Conservation (phyloP, 1,140 invertebrate genomes). For the Drosophila pandora region DNA sequence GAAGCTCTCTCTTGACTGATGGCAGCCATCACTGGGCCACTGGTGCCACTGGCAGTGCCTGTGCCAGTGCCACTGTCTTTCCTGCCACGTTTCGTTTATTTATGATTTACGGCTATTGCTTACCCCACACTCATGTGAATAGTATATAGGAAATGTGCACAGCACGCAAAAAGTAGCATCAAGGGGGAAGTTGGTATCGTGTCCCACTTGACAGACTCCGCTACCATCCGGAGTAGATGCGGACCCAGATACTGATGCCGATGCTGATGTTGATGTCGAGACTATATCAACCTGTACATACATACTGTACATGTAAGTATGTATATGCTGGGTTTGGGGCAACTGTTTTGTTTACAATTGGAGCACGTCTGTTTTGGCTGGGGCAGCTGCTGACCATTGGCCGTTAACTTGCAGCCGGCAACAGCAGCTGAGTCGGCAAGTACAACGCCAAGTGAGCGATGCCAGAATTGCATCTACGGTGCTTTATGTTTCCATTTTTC, state of each 20-base stretch:
- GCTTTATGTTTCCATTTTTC: slow-evolving; percentile 2
- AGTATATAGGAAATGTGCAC: slow-evolving; percentile 57
- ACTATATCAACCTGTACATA: slow-evolving; percentile 8
- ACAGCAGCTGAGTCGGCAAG: slow-evolving; percentile 38
- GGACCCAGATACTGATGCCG: slow-evolving; percentile 21
- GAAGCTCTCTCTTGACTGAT: slow-evolving; percentile 48
- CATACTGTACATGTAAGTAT: not conserved
- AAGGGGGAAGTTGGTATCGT: slow-evolving; percentile 27
- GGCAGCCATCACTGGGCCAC: slow-evolving; percentile 39
- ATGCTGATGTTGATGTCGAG: slow-evolving; percentile 10
- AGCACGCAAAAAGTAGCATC: slow-evolving; percentile 49
- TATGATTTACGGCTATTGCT: slow-evolving; percentile 62
- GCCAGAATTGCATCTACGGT: not conserved
- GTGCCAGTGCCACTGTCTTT: not conserved
- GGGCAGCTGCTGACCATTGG: slow-evolving; percentile 63
- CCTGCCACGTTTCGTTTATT: slow-evolving; percentile 22
- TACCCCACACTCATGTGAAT: not conserved
- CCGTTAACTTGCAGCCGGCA: slow-evolving; percentile 65
- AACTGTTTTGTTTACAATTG: slow-evolving; percentile 75
- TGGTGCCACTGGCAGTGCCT: slow-evolving; percentile 8
- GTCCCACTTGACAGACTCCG: slow-evolving; percentile 51
- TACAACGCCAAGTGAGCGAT: slow-evolving; percentile 32
- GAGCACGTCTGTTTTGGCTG: slow-evolving; percentile 75
- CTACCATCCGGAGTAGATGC: slow-evolving; percentile 53
- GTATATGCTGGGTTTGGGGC: slow-evolving; percentile 7